Percentiles rank a stretch among this genome's conserved stretches.
phyloP scores from a whole-genome alignment of 2,797 vertebrate genomes.

The Dendrocincla tyrannina region DNA sequence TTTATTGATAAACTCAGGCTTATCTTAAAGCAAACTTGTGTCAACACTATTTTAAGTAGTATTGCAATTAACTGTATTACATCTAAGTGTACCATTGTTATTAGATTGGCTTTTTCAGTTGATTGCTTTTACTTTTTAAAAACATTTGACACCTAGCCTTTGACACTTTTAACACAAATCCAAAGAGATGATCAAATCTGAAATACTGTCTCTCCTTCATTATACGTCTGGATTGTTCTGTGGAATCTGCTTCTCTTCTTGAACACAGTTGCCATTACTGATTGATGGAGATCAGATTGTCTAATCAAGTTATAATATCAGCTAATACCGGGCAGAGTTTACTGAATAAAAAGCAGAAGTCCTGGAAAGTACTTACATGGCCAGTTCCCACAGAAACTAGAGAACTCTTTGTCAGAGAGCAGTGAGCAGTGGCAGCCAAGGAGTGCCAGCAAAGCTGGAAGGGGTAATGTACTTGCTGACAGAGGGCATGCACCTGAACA shows the following conservation, averaged over 20 bases:
- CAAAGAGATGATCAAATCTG: background rate
- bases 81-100: background rate
- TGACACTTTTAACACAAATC: background rate
- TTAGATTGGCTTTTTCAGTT: background rate
- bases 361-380: background rate
- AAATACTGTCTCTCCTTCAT: background rate
- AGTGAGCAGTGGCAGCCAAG: background rate
- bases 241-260: background rate
- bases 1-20: background rate
- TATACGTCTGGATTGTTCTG: background rate
- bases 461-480: background rate
- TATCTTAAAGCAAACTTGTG: background rate
- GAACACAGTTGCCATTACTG: background rate
- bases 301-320: background rate
- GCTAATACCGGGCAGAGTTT: background rate
- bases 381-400: background rate
- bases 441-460: background rate
- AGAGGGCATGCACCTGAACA: background rate
- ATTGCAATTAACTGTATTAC: background rate
- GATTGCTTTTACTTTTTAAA: background rate
- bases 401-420: background rate
- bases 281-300: background rate
- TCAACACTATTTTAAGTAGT: background rate
- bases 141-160: background rate
- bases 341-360: background rate